Evolutionary conservation across 2,113 vertebrate genomes (phyloP), one percentile per base, ranked within the genome.

Genomic region (Apaloderma vittatum): DNA sequence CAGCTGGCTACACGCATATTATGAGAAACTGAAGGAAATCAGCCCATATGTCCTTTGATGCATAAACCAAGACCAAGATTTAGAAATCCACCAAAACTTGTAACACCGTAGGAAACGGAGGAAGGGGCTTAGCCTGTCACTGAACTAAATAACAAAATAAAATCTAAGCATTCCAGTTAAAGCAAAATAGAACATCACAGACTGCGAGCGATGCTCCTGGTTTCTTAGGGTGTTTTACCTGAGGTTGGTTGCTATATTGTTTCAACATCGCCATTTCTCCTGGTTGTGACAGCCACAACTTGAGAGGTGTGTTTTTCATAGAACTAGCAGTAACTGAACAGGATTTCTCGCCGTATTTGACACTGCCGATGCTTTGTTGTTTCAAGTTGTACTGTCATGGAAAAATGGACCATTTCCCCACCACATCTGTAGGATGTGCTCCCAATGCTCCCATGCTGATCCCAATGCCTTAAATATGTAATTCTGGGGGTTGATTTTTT

Each of bases 21-120:
- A 89, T 86, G 92, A 87, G 90, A 87, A 94, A 88, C 70, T 93
- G 91, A 87, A 97, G 89, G 84, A 98, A 97, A 97, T 97, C 89
- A 86, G 76, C 68, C 92, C 92, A 92, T 82, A 88, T 96, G 88
- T 91, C 74, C 91, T 97, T 93, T 94, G 94, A 97, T 97, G 94
- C 82, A 72, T 91, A 97, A 94, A 95, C 94, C 81, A 95, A 98
- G 94, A 91, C 62, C 63, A 87, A 97, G 70, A 71, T 87, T 81
- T 71, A 93, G 94, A 92, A 96, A 94, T 92, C 77, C 86, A 94
- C 95, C 58, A 58, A 91, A 88, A 80, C 80, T 91, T 90, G 76
- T 71, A 92, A 75, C 57, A 87, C 70, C 71, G 75, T 75, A 95
- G 93, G 83, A 93, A 96, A 86, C 54, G 62, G 43, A 93, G 61